Evolutionary conservation across 1,140 invertebrate species (phyloP).

Genomic region (Aradophagus sp.): DNA sequence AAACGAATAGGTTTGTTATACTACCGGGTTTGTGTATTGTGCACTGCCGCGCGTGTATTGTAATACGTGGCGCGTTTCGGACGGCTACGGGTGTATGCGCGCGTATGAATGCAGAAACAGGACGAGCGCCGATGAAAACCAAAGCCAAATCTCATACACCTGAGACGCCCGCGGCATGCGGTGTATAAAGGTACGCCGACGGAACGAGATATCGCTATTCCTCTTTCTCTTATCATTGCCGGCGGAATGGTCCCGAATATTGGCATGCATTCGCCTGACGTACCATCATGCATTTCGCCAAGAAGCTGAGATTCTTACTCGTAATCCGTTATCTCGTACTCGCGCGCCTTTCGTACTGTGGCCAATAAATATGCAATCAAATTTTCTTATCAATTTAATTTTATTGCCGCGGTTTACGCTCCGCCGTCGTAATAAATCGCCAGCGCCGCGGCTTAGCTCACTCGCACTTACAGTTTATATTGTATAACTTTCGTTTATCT

Average conservation of each 20-base stretch:
- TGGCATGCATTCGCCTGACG: slow-evolving; percentile 20
- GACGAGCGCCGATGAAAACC: slow-evolving; percentile 38
- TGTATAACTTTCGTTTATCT: too few species aligned
- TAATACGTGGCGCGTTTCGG: background rate
- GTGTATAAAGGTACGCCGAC: slow-evolving; percentile 24
- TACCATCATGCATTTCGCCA: slow-evolving; percentile 5
- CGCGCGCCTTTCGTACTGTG: slow-evolving; percentile 10
- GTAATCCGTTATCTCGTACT: slow-evolving; percentile 15
- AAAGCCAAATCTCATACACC: slow-evolving; percentile 53
- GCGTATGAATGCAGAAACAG: slow-evolving; percentile 33
- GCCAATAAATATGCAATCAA: slow-evolving; percentile 8
- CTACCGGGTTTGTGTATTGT: slow-evolving; percentile 2
- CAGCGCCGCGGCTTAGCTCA: too few species aligned
- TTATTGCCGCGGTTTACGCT: too few species aligned
- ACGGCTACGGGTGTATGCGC: background rate
- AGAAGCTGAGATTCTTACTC: slow-evolving; percentile 18
- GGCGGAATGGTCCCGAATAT: slow-evolving; percentile 24
- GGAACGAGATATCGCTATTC: slow-evolving; percentile 31
- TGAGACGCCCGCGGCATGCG: slow-evolving; percentile 40
- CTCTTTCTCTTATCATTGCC: slow-evolving; percentile 30
- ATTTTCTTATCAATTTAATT: background rate
- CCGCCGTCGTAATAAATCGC: too few species aligned
- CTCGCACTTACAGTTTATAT: too few species aligned
- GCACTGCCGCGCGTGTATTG: slow-evolving; percentile 1
- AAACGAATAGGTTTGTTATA: slow-evolving; percentile 61